Conservation (phyloP, 2,888 invertebrate species). For the Drosophila hamatofila region DNA sequence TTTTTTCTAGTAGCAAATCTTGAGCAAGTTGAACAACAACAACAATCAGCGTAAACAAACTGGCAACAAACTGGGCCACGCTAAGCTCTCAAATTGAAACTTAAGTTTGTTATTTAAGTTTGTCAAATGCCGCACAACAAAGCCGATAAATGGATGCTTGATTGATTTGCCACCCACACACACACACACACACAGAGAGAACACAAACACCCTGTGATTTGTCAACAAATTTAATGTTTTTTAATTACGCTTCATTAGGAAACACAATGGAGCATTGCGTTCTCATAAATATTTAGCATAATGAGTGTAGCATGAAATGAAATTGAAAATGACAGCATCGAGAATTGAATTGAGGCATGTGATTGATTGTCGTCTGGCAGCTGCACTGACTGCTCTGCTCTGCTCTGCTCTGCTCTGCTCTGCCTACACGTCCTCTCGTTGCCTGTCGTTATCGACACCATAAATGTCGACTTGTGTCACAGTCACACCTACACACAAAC, state of each 20-base stretch:
- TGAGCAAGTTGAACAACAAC: constrained; percentile 54
- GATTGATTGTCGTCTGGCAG: constrained; percentile 70
- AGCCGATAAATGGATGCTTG: constrained; percentile 45
- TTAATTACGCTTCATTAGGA: constrained; percentile 74
- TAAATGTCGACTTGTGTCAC: constrained; percentile 74
- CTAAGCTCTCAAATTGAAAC: constrained; percentile 59
- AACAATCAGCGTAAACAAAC: constrained; percentile 53
- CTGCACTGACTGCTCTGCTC: too few species aligned
- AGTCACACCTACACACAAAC: constrained; percentile 44
- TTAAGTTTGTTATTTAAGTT: constrained; percentile 59
- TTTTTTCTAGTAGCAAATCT: constrained; percentile 35
- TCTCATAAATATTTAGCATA: constrained; percentile 70
- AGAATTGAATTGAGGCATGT: constrained; percentile 66
- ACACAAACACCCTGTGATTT: constrained; percentile 6
- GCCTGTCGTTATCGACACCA: constrained; percentile 67
- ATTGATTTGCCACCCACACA: constrained; percentile 49
- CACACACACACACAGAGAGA: constrained; percentile 8
- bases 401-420: too few species aligned
- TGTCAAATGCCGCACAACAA: constrained; percentile 35
- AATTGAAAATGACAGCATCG: constrained; percentile 62
- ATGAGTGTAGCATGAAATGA: constrained; percentile 38
- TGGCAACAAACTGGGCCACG: constrained; percentile 15
- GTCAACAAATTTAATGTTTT: constrained; percentile 63
- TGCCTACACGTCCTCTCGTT: constrained; percentile 44
- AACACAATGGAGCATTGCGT: constrained; percentile 41